Evolutionary conservation across 1,140 invertebrate species (phyloP), one percentile per base, ranked within the genome.

Genomic region (Ceratosolen solmsi): DNA sequence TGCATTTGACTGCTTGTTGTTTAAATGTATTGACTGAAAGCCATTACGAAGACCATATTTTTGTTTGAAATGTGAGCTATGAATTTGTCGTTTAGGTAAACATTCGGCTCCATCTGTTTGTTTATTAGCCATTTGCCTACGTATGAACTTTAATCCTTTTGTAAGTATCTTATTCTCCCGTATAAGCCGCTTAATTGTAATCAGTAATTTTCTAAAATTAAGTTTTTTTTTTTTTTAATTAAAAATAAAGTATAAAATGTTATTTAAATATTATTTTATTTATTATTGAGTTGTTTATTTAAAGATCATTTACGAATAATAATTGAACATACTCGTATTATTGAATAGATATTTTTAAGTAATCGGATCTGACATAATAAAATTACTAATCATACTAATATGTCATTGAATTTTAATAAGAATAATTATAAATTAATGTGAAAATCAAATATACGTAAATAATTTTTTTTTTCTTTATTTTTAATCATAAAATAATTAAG

Each of bases 141-240:
- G 82, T 3, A 83, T 79, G 25, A 83, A 80, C 83, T 86, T 89
- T 1, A 87, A 7, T 86, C 84, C 87, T 84, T 86, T 86, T 36
- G 46, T 46, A 41, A 87, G 75, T 70, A 83, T 72, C 60, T 81
- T 80, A 75, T 87, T 88, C 33, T 76, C 79, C 13, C 86, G 82
- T 79, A 68, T 87, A 33, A 88, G 65, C 38, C 83, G 84, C 51
- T 82, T 86, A 22, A 79, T 65, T 9, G 41, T 51, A 51, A 13
- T 13, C 41, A 49, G 41, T 11, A 36, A 72, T 33, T 73, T 74
- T 79, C 81, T 82, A 33, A 38, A 58, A 60, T 63, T 11, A 63
- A 63, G 2, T 25, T 63, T 63, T 27, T 38, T 38, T 25, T 27
- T 27, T 11, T 63, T 38, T 38, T 11, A 58, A 51, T 72, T 58